These are phyloP conservation scores for Phrynosoma blainvillii DNA, from an alignment of 2,113 vertebrate species.

Conservation along the genomic window DNA sequence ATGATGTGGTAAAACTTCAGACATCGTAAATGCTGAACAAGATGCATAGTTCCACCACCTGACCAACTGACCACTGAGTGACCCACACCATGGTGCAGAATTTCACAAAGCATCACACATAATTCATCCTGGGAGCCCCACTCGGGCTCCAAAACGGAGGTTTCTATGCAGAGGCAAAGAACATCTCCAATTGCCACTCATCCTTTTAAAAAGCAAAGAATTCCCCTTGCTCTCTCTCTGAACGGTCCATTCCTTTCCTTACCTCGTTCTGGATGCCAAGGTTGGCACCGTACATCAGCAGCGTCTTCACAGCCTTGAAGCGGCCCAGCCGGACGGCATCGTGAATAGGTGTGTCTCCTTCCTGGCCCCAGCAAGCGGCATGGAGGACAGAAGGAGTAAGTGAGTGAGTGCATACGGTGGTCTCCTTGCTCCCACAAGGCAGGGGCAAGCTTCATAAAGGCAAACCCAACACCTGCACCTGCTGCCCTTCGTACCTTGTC, in stretches of 20 bases:
- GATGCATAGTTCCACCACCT: no score
- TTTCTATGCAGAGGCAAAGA: neutral
- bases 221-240: neutral
- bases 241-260: constrained; percentile 14
- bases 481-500: constrained; percentile 54
- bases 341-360: constrained; percentile 68
- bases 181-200: neutral
- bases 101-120: neutral
- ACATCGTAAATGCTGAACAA: no score
- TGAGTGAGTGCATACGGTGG: no score
- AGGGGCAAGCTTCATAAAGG: no score
- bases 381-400: neutral
- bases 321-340: constrained; percentile 60
- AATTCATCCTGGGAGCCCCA: no score
- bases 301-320: constrained; percentile 59
- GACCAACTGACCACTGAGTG: no score
- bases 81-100: no score
- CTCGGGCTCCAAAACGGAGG: no score
- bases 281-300: constrained; percentile 64
- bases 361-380: constrained; percentile 33
- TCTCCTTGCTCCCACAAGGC: neutral
- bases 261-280: constrained; percentile 56
- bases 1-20: no score
- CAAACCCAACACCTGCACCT: no score
- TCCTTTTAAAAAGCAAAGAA: no score